Evolutionary conservation across 1,140 invertebrate genomes (phyloP).

Genomic region (Panulirus ornatus): DNA sequence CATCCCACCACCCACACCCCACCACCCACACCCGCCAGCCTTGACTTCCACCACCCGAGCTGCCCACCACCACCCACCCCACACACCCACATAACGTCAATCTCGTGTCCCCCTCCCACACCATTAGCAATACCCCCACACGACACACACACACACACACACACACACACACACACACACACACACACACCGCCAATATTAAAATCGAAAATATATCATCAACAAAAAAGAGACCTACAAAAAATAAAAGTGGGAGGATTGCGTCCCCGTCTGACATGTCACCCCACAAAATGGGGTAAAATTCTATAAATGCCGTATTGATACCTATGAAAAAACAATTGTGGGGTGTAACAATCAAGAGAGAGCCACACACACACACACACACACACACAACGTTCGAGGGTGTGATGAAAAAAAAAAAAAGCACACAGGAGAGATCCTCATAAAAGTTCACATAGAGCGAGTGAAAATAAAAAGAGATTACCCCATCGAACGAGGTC

Average conservation of each 20-base stretch:
- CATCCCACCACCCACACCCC: neutral
- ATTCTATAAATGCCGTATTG: slow-evolving; percentile 8
- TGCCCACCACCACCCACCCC: neutral
- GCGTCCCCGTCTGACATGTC: neutral
- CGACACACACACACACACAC: no score
- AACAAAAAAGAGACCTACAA: no score
- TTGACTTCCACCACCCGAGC: no score
- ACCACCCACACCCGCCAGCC: no score
- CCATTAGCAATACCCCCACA: neutral
- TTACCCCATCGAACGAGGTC: neutral
- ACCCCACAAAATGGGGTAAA: neutral
- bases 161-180: slow-evolving; percentile 22
- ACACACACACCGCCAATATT: no score
- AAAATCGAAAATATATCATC: no score
- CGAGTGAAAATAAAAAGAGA: slow-evolving; percentile 2
- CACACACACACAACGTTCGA: neutral
- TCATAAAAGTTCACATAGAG: neutral
- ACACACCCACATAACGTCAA: neutral
- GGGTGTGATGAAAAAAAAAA: no score
- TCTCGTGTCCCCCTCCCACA: neutral
- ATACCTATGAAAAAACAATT: slow-evolving; percentile 10
- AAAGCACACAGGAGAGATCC: neutral
- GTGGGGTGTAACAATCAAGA: neutral
- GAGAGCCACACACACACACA: neutral
- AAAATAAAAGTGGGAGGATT: no score